Evolutionary conservation across 2,888 invertebrate species (phyloP), one percentile per base, ranked within the genome.

Genomic region (Ecliptopera silaceata): DNA sequence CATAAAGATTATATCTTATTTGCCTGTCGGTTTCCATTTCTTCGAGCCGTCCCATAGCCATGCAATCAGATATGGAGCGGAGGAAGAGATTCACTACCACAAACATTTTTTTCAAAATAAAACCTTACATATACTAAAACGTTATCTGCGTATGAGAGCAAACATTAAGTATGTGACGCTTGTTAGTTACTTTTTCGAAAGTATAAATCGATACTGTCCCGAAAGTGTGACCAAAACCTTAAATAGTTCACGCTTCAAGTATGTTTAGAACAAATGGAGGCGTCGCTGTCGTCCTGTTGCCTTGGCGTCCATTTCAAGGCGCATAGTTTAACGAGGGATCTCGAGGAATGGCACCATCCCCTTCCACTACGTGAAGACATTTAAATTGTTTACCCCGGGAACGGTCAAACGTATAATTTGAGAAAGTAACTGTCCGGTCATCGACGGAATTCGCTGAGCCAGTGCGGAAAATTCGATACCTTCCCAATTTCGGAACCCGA

Each of bases 321-420:
- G 71, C 79, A 87, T 86, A 82, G 81, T 85, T 85, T 73, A 73
- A 72, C 67, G 71, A 80, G 76, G 76, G 79, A 62, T 68, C 67
- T 69, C 57, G 61, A 75, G 80, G 82, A 86, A 85, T 85, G 73
- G 53, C 47, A 47, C 47, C 70, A 65, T 64, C 62, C 64, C 69
- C 65, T 66, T 70, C 60, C 65, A 63, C 65, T 72, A 83, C 82
- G 84, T 82, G 82, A 78, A 75, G 73, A 77, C 78, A 82, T 80
- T 77, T 75, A 78, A 85, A 85, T 83, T 82, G 81, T 82, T 81
- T 75, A 74, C 72, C 72, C 75, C 69, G 71, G 74, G 74, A 68
- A 75, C 69, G 71, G 71, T 70, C 73, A 64, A 55, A 64, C 66
- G 77, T 76, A 26, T 26, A 75, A 80, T 82, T 84, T 77, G 74